These are phyloP conservation scores for Ennomos erosarius DNA, from an alignment of 2,888 invertebrate genomes.

Conservation along the genomic window DNA sequence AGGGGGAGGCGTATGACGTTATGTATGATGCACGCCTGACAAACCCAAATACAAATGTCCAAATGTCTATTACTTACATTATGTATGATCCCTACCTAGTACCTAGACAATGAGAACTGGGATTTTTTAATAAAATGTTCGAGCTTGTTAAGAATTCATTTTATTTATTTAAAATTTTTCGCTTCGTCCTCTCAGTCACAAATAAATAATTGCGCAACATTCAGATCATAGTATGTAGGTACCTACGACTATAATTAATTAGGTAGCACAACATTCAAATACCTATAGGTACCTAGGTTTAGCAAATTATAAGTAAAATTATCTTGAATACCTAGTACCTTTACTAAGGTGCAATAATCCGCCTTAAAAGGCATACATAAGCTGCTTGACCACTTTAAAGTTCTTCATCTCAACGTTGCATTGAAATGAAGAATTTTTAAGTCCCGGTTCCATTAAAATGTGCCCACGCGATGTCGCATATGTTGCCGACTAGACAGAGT, in stretches of 20 bases:
- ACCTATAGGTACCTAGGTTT: too few relatives aligned
- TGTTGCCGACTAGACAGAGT: constrained; percentile 65
- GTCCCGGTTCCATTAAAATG: constrained; percentile 46
- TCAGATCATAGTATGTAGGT: constrained; percentile 59
- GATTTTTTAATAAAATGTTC: constrained; percentile 3
- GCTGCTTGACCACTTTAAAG: constrained; percentile 55
- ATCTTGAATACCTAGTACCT: not conserved
- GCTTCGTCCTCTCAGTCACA: constrained; percentile 47
- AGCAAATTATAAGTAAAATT: not conserved
- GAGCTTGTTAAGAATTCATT: constrained; percentile 23
- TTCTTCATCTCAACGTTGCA: constrained; percentile 16
- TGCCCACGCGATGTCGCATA: constrained; percentile 38
- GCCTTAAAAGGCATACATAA: constrained; percentile 45
- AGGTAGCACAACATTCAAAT: constrained; percentile 44
- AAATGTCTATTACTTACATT: too few relatives aligned
- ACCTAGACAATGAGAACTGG: not conserved
- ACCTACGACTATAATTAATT: too few relatives aligned
- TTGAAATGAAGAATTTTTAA: constrained; percentile 43
- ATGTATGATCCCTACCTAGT: too few relatives aligned
- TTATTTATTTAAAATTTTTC: constrained; percentile 38
- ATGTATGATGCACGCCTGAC: too few relatives aligned
- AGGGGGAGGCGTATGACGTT: too few relatives aligned
- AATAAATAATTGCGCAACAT: constrained; percentile 61
- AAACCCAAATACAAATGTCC: too few relatives aligned
- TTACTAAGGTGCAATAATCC: constrained; percentile 32